A percentile compares a stretch with the other conserved stretches of the same genome.
Conservation (phyloP, 2,113 vertebrate species). For the Lates calcarifer region DNA sequence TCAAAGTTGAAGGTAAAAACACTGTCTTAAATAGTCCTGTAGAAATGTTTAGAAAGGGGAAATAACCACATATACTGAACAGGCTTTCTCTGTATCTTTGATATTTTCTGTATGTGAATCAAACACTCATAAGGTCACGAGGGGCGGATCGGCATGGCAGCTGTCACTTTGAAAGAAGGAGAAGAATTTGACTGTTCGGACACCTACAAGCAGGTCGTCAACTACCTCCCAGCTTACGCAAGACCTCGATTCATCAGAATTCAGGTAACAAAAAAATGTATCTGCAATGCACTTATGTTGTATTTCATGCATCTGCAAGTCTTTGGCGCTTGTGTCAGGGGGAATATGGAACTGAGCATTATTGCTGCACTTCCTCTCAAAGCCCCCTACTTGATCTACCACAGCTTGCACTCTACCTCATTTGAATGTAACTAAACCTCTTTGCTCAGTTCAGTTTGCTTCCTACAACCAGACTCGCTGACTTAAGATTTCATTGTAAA, state of each 20-base stretch:
- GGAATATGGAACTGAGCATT: no score
- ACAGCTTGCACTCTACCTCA: no score
- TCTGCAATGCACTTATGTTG: not conserved
- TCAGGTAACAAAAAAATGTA: slow-evolving; percentile 81
- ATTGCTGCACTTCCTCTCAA: no score
- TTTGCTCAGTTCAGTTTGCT: no score
- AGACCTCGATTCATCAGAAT: slow-evolving; percentile 89
- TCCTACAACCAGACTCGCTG: no score
- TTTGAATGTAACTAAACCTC: no score
- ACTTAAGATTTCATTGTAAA: no score
- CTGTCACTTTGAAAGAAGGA: slow-evolving; percentile 84
- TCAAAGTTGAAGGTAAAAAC: slow-evolving; percentile 88
- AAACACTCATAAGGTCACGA: slow-evolving; percentile 85
- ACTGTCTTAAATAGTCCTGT: not conserved
- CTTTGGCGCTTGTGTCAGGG: not conserved
- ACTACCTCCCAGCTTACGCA: slow-evolving; percentile 88
- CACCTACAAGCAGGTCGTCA: slow-evolving; percentile 79
- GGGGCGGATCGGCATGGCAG: slow-evolving; percentile 91
- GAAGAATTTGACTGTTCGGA: slow-evolving; percentile 81
- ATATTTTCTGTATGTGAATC: not conserved
- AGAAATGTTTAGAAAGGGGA: not conserved
- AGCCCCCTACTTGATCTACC: no score
- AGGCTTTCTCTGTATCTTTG: not conserved
- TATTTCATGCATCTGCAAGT: not conserved
- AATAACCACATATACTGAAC: not conserved